phyloP scores from a whole-genome alignment of 2,113 vertebrate genomes.

The Gymnocephalus cernua region DNA sequence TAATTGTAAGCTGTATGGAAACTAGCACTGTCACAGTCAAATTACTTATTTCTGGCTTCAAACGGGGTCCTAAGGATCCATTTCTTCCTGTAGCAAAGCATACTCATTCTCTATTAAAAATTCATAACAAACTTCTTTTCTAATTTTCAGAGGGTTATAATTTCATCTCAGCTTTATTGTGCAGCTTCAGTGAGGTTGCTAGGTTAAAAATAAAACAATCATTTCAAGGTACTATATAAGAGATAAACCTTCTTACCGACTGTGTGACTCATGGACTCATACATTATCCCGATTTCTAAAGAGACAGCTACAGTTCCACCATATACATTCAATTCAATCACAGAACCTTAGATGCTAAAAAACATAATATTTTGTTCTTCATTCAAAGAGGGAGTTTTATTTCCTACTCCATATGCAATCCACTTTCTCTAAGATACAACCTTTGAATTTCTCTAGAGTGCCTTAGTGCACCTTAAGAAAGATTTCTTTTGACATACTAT shows the following conservation, averaged over 20 bases:
- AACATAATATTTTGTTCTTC: conserved; percentile 12
- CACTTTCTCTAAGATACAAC: conserved; percentile 18
- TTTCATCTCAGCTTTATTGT: conserved; percentile 60
- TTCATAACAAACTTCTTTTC: conserved; percentile 37
- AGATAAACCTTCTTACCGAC: conserved; percentile 23
- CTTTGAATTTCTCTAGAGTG: conserved; percentile 16
- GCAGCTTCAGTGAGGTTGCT: conserved; percentile 31
- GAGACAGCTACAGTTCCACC: background rate
- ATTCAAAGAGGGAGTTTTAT: conserved; percentile 22
- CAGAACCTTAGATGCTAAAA: background rate
- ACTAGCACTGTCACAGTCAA: conserved; percentile 32
- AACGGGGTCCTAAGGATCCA: conserved; percentile 23
- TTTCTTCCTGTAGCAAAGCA: conserved; percentile 44
- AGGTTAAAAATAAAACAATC: conserved; percentile 42
- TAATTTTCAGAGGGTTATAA: conserved; percentile 52
- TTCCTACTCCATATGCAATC: background rate
- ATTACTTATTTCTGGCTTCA: conserved; percentile 54
- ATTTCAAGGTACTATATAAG: conserved; percentile 38
- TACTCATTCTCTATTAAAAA: conserved; percentile 58
- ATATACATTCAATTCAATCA: conserved; percentile 16
- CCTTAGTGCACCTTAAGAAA: conserved; percentile 18
- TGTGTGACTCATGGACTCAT: conserved; percentile 24
- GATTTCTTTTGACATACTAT: conserved; percentile 23
- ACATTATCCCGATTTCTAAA: conserved; percentile 22
- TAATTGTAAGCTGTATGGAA: conserved; percentile 41